phyloP scores from a whole-genome alignment of 2,113 vertebrate genomes.

The Engraulis encrasicolus region DNA sequence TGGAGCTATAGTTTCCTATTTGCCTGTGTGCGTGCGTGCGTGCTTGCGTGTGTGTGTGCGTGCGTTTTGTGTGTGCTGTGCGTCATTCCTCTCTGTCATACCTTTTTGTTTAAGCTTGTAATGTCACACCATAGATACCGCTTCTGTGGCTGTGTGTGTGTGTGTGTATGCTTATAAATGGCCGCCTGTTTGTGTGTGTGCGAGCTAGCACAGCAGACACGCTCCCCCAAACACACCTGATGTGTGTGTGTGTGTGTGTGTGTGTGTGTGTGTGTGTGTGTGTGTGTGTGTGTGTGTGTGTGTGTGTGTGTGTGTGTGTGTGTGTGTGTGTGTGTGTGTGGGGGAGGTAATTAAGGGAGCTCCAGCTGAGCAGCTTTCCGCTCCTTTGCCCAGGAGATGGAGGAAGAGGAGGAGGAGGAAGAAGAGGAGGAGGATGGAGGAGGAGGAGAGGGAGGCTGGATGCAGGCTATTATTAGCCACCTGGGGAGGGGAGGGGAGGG shows the following conservation, averaged over 20 bases:
- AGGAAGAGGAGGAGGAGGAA: conserved; percentile 42
- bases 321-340: conserved; percentile 22
- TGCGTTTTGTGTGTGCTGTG: too few relatives aligned
- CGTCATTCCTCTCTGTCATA: not conserved
- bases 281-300: conserved; percentile 30
- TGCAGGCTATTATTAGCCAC: conserved; percentile 49
- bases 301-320: conserved; percentile 38
- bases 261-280: conserved; percentile 22
- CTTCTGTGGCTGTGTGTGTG: not conserved
- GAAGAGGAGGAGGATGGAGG: conserved; percentile 44
- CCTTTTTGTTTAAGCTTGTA: conserved; percentile 11
- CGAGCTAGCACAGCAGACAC: not conserved
- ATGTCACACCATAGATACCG: not conserved
- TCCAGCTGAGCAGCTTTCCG: conserved; percentile 49
- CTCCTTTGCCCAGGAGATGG: conserved; percentile 46
- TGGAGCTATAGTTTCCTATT: not conserved
- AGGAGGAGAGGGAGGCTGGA: conserved; percentile 39
- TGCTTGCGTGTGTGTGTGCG: not conserved
- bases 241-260: conserved; percentile 34
- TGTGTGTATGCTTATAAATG: not conserved
- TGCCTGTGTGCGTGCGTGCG: not conserved
- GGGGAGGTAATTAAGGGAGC: conserved; percentile 51
- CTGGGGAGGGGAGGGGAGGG: conserved; percentile 19
- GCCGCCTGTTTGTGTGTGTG: not conserved
- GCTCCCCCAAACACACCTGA: not conserved